Percentiles rank a stretch among this genome's conserved stretches.
phyloP scores from a whole-genome alignment of 2,113 vertebrate species.

The Eurypyga helias region DNA sequence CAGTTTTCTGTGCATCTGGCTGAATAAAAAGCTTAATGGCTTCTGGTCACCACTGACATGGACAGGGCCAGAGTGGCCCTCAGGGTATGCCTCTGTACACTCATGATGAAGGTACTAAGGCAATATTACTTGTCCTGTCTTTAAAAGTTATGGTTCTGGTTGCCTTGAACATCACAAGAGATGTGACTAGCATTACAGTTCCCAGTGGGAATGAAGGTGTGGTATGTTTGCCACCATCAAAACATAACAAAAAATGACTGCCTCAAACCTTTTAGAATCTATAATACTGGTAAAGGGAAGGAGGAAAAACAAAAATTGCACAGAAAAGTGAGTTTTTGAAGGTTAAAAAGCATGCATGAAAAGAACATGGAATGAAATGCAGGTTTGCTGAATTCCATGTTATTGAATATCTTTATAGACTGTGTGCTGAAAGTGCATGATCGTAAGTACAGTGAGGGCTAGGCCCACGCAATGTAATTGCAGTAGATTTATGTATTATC shows the following conservation, averaged over 20 bases:
- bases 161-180: not conserved
- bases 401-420: not conserved
- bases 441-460: not conserved
- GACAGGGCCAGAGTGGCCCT: not conserved
- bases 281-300: not conserved
- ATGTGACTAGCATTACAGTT: not conserved
- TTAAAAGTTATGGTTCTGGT: not conserved
- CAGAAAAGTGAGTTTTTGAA: not conserved
- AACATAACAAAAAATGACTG: not conserved
- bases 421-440: rapidly evolving
- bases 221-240: not conserved
- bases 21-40: not conserved
- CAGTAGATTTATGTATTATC: not conserved
- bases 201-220: not conserved
- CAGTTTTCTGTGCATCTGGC: not conserved
- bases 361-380: not conserved
- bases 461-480: not conserved
- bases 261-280: not conserved
- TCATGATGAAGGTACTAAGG: not conserved
- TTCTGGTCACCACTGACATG: not conserved
- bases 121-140: not conserved
- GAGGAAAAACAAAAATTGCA: not conserved
- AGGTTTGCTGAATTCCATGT: not conserved
- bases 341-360: not conserved
- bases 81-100: not conserved